These are phyloP conservation scores for Sphaeridia pumilis DNA, from an alignment of 2,888 invertebrate species.

Conservation along the genomic window DNA sequence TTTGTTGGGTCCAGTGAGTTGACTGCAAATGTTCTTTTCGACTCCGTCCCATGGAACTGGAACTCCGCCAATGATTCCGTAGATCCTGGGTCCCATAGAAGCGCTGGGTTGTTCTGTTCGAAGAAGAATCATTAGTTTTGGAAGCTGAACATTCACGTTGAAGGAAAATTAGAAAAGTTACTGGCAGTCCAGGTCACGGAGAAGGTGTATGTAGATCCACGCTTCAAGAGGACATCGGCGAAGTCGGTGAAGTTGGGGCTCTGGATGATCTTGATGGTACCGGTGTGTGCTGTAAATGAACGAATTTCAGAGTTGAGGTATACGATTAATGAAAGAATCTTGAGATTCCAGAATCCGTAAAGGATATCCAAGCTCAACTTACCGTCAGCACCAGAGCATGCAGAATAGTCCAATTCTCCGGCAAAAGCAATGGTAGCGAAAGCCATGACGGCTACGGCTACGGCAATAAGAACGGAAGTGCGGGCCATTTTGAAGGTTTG, in stretches of 20 bases:
- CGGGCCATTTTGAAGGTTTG: neutral
- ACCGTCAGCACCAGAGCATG: neutral
- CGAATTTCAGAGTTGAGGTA: too few species aligned
- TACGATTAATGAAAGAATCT: neutral
- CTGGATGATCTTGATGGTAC: neutral
- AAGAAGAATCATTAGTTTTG: too few species aligned
- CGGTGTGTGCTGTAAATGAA: neutral
- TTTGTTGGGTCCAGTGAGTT: slow-evolving; percentile 7
- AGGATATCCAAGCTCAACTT: neutral
- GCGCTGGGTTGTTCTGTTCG: too few species aligned
- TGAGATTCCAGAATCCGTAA: neutral
- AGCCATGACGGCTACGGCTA: neutral
- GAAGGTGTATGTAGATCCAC: slow-evolving; percentile 14
- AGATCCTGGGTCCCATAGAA: slow-evolving; percentile 3
- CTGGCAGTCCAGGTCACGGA: slow-evolving; percentile 20
- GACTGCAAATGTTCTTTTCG: slow-evolving; percentile 7
- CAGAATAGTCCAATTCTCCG: neutral
- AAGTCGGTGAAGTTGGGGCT: neutral
- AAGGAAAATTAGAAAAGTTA: slow-evolving; percentile 9
- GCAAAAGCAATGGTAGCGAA: too few species aligned
- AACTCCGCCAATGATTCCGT: slow-evolving; percentile 17
- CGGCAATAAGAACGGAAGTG: neutral
- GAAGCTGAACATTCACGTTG: neutral
- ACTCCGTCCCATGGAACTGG: slow-evolving; percentile 21
- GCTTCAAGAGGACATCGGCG: slow-evolving; percentile 10